Percentiles rank a stretch among this genome's conserved stretches.
These are phyloP conservation scores for Achroia grisella DNA, from an alignment of 1,140 invertebrate genomes.

Conservation along the genomic window DNA sequence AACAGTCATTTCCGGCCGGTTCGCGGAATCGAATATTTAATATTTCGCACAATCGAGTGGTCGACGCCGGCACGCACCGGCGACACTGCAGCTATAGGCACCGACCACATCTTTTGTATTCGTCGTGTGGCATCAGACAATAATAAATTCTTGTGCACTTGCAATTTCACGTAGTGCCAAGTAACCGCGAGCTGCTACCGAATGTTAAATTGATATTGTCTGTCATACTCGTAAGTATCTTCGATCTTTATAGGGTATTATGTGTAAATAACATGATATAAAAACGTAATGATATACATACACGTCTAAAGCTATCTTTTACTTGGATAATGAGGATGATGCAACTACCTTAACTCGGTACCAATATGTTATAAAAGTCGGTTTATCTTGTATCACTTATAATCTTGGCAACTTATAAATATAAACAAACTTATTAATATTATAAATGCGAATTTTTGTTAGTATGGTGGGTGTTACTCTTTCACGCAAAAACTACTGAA, in stretches of 20 bases:
- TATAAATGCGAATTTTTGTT: too few species aligned
- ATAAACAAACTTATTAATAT: too few species aligned
- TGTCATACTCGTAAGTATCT: constrained; percentile 15
- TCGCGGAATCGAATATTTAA: constrained; percentile 60
- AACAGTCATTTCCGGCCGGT: constrained; percentile 55
- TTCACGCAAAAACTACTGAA: too few species aligned
- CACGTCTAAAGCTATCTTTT: not conserved
- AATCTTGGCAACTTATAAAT: too few species aligned
- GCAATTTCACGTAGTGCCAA: constrained; percentile 65
- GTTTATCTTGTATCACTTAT: too few species aligned
- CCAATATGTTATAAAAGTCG: too few species aligned
- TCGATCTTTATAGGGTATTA: not conserved
- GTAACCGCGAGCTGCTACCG: constrained; percentile 53
- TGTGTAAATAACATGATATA: too few species aligned
- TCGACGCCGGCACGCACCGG: constrained; percentile 35
- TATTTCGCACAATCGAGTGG: constrained; percentile 57
- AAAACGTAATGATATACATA: not conserved
- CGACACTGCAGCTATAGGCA: constrained; percentile 11
- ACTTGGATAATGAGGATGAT: too few species aligned
- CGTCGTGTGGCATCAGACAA: constrained; percentile 45
- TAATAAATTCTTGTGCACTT: constrained; percentile 70
- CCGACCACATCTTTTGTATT: constrained; percentile 43
- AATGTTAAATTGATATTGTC: constrained; percentile 59
- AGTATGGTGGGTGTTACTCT: too few species aligned
- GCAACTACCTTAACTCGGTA: too few species aligned